These are phyloP conservation scores for Etheostoma perlongum DNA, from an alignment of 2,797 vertebrate species.

Conservation along the genomic window DNA sequence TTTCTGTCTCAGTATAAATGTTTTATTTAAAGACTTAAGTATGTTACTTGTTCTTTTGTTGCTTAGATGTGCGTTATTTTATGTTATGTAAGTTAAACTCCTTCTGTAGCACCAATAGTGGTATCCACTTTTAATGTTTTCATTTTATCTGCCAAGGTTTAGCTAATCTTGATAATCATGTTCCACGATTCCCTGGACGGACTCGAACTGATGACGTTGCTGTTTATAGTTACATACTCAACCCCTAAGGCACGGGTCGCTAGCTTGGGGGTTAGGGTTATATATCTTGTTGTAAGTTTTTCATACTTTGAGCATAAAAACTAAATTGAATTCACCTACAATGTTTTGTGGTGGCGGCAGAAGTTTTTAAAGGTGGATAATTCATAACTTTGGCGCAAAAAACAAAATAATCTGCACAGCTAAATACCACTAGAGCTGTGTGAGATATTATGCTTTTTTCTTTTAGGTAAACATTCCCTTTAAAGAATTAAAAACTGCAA, in stretches of 20 bases:
- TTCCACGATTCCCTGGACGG: background rate
- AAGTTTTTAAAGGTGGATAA: background rate
- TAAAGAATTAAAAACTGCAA: slow-evolving; percentile 6
- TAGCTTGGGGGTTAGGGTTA: background rate
- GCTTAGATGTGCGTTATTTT: slow-evolving; percentile 1
- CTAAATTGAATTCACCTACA: background rate
- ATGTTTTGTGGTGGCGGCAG: background rate
- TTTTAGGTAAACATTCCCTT: slow-evolving; percentile 11
- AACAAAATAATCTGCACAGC: background rate
- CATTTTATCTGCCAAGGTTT: background rate
- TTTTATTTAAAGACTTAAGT: slow-evolving; percentile 14
- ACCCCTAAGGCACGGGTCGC: background rate
- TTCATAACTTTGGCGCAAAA: background rate
- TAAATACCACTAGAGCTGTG: background rate
- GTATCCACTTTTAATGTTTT: background rate
- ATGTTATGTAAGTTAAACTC: background rate
- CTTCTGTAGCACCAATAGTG: no score
- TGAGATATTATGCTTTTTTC: background rate
- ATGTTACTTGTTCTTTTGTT: slow-evolving; percentile 3
- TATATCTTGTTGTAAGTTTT: background rate
- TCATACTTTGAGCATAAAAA: background rate
- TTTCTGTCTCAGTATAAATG: background rate
- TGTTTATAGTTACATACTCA: background rate
- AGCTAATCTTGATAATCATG: background rate
- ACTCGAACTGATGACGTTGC: background rate